Conservation (phyloP, 2,797 vertebrate species). For the Hydrophis major region DNA sequence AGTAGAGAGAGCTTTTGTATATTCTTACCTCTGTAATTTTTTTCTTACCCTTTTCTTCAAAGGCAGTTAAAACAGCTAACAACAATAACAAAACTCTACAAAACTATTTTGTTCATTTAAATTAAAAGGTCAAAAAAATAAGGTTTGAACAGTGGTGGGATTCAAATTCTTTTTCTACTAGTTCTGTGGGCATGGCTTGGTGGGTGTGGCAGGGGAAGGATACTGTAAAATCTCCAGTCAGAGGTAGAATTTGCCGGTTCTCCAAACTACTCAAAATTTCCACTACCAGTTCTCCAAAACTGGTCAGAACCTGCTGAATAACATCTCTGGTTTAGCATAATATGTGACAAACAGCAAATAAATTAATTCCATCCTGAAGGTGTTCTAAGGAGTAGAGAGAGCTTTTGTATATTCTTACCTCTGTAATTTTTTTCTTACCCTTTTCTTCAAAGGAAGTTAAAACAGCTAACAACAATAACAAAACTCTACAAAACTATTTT, state of each 20-base stretch:
- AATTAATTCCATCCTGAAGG: not conserved
- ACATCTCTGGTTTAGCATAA: not conserved
- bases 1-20: not conserved
- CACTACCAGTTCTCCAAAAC: too few species aligned
- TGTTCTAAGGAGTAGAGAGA: not conserved
- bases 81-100: not conserved
- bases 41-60: not conserved
- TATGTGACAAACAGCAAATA: not conserved
- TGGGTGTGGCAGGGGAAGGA: too few species aligned
- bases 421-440: not conserved
- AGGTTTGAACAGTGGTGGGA: not conserved
- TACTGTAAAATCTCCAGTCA: too few species aligned
- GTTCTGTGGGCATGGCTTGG: too few species aligned
- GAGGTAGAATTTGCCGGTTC: too few species aligned
- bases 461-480: not conserved
- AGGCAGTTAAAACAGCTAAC: not conserved
- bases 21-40: not conserved
- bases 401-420: not conserved
- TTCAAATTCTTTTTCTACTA: too few species aligned
- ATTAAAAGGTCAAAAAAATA: not conserved
- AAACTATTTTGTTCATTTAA: not conserved
- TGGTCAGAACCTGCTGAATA: too few species aligned
- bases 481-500: not conserved
- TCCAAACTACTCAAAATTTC: too few species aligned
- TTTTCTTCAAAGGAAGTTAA: not conserved